Base-by-base conservation (phyloP, 1,140 invertebrate genomes). In the Drosophila malerkotliana region DNA sequence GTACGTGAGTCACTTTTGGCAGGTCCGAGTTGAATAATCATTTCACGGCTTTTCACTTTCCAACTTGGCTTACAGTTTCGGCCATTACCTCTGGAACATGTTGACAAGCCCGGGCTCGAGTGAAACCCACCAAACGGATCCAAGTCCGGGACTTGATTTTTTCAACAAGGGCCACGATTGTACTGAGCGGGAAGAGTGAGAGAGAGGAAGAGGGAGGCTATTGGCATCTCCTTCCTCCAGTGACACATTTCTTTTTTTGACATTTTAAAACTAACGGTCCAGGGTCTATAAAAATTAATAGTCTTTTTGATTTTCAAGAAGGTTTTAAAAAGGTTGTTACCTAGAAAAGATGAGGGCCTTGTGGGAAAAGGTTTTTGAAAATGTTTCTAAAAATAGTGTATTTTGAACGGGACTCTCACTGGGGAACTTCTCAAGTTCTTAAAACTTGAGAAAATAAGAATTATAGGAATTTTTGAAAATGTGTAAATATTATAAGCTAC, bases 41-140 rank as follows among this genome's bases (percentile, higher is more conserved):
- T 10, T n/a, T 3, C 1, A 12, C 12, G 37, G 59, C 44, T 69
- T 85, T 85, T 85, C 81, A 81, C 81, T 85, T 87, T 84, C 67
- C 44, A 72, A 47, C 37, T 44, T 24, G 30, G 34, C 39, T 26
- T 26, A 32, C 32, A 10, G n/a, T 5, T 41, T n/a, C 39, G 26
- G 26, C 39, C 14, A 41, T 14, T n/a, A 5, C 37, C 14, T 7
- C 44, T 8, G 8, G 32, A 9, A 34, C 32, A 18, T 44, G 14
- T 44, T 44, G 41, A 30, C 48, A 51, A 44, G 15, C 12, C 48
- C n/a, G 14, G 4, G 7, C 24, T 21, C 18, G 28, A 57, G 72
- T 64, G 71, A 73, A 73, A 73, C 28, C 48, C 34, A 10, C 34
- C 26, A 53, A 34, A 30, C 67, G 67, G 63, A 69, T 69, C 63